A percentile compares a stretch with the other conserved stretches of the same genome.
phyloP scores from a whole-genome alignment of 1,140 invertebrate genomes.

The Rhynchophorus ferrugineus region DNA sequence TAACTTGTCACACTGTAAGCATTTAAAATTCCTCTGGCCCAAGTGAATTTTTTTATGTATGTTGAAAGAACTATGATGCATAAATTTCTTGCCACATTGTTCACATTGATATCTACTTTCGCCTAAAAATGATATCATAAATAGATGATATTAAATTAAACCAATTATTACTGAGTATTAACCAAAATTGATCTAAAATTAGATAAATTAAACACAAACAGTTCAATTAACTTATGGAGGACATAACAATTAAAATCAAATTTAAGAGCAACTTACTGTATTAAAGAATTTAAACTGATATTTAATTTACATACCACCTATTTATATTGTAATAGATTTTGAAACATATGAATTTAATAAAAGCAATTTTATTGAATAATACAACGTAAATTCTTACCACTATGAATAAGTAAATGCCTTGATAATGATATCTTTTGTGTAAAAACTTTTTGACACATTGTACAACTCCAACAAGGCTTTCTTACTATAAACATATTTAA shows the following conservation, averaged over 20 bases:
- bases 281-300: no score
- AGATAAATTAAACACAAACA: not conserved
- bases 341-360: no score
- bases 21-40: conserved; percentile 54
- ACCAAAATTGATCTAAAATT: not conserved
- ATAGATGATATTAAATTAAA: not conserved
- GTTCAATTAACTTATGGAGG: no score
- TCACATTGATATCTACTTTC: conserved; percentile 48
- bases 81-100: conserved; percentile 59
- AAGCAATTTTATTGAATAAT: no score
- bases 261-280: no score
- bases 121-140: conserved; percentile 16
- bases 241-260: no score
- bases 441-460: conserved; percentile 68
- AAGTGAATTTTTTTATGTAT: conserved; percentile 58
- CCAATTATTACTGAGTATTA: not conserved
- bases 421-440: conserved; percentile 59
- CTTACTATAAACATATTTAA: conserved; percentile 7
- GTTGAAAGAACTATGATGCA: conserved; percentile 61
- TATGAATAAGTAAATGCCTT: conserved; percentile 60
- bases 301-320: no score
- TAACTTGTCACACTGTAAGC: conserved; percentile 50
- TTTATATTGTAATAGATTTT: no score
- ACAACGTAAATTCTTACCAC: conserved; percentile 47
- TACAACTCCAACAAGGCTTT: conserved; percentile 59